Evolutionary conservation across 2,888 invertebrate species (phyloP).

Genomic region (Amblyjoppa proteus): DNA sequence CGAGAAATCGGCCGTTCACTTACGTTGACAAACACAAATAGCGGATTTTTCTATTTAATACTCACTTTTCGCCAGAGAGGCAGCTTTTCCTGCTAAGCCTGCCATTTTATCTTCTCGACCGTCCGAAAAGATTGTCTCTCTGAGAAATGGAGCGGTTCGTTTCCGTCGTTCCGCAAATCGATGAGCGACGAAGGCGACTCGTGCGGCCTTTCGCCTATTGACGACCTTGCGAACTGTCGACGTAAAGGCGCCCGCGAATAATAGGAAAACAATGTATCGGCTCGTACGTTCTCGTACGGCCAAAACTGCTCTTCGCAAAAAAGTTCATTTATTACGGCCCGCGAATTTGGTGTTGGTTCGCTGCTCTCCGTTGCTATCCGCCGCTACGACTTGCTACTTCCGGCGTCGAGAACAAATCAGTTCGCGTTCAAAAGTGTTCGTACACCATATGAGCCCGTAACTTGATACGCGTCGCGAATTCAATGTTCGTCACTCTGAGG

Average conservation of each 20-base stretch:
- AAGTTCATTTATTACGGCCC: no score
- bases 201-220: not conserved
- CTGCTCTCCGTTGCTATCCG: no score
- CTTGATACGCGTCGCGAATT: no score
- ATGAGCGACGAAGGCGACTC: not conserved
- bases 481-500: no score
- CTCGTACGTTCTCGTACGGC: no score
- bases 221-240: constrained; percentile 32
- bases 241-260: not conserved
- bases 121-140: constrained; percentile 21
- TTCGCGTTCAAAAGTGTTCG: no score
- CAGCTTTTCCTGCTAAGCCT: constrained; percentile 64
- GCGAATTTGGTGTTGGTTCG: no score
- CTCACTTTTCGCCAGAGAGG: constrained; percentile 72
- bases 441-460: no score
- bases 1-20: not conserved
- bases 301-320: no score
- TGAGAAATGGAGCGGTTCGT: constrained; percentile 42
- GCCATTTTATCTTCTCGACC: constrained; percentile 69
- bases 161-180: constrained; percentile 44
- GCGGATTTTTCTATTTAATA: constrained; percentile 27
- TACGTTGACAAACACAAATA: not conserved
- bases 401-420: no score
- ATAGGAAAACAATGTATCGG: not conserved
- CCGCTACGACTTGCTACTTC: no score